Conservation (phyloP, 2,797 vertebrate species). For the Eulemur coronatus region DNA sequence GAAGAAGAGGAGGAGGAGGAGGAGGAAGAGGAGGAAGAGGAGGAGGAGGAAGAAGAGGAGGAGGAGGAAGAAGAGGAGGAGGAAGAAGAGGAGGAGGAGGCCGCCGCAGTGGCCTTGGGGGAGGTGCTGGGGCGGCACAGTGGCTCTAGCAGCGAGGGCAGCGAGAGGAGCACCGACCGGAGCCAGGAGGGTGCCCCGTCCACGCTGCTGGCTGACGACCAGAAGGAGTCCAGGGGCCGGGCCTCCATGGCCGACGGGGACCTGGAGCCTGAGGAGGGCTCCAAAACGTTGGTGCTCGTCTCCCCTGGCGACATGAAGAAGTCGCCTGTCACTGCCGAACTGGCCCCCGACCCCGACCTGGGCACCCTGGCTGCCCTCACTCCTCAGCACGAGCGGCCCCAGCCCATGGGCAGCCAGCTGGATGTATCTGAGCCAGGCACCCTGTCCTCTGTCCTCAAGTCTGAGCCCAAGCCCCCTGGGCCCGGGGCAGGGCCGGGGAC, state of each 20-base stretch:
- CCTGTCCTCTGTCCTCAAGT: slow-evolving; percentile 92
- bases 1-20: slow-evolving; percentile 78
- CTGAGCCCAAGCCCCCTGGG: slow-evolving; percentile 89
- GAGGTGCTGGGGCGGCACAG: slow-evolving; percentile 87
- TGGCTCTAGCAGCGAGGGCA: slow-evolving; percentile 93
- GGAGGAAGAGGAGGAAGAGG: slow-evolving; percentile 12
- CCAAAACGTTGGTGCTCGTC: slow-evolving; percentile 97
- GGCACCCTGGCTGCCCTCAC: slow-evolving; percentile 88
- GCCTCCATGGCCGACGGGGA: slow-evolving; percentile 93
- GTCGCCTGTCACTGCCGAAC: slow-evolving; percentile 90
- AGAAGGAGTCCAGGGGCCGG: slow-evolving; percentile 89
- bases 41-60: slow-evolving; percentile 59
- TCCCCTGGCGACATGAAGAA: slow-evolving; percentile 96
- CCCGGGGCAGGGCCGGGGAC: slow-evolving; percentile 77
- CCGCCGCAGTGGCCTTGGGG: slow-evolving; percentile 80
- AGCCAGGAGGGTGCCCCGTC: slow-evolving; percentile 94
- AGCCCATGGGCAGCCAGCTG: slow-evolving; percentile 88
- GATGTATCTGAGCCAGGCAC: slow-evolving; percentile 92
- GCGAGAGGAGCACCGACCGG: slow-evolving; percentile 93
- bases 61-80: slow-evolving; percentile 76
- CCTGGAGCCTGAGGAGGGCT: slow-evolving; percentile 95
- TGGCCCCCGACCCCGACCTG: slow-evolving; percentile 89
- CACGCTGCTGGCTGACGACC: slow-evolving; percentile 95
- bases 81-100: slow-evolving; percentile 78
- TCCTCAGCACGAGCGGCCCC: slow-evolving; percentile 89